Evolutionary conservation across 2,113 vertebrate species (phyloP).

Genomic region (Boulengeromyrus knoepffleri): DNA sequence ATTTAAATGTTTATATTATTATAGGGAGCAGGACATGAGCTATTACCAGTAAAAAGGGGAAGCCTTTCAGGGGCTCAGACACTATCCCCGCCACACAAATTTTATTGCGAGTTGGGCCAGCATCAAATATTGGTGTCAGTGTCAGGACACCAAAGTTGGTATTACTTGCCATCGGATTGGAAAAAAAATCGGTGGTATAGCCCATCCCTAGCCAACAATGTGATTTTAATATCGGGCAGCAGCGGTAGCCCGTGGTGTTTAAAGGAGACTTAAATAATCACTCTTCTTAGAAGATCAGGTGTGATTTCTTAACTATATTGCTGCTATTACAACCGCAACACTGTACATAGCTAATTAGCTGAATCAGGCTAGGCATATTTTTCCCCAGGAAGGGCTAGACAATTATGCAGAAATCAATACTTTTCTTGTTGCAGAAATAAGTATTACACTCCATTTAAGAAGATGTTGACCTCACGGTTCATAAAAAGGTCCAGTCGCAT

Average conservation of each 20-base stretch:
- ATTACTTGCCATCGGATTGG: background rate
- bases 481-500: conserved; percentile 64
- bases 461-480: conserved; percentile 67
- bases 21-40: background rate
- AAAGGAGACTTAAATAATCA: conserved; percentile 47
- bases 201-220: background rate
- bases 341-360: conserved; percentile 71
- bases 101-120: background rate
- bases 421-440: conserved; percentile 72
- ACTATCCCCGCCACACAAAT: background rate
- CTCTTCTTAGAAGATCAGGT: conserved; percentile 59
- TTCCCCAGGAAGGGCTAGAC: conserved; percentile 74
- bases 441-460: conserved; percentile 75
- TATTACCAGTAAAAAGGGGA: background rate
- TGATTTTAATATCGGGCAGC: background rate
- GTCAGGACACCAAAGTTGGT: background rate
- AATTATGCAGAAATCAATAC: conserved; percentile 94
- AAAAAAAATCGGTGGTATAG: background rate
- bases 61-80: background rate
- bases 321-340: conserved; percentile 61
- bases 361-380: conserved; percentile 81
- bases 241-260: background rate
- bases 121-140: background rate
- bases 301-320: conserved; percentile 72
- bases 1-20: background rate